These are phyloP conservation scores for Phortica okadai DNA, from an alignment of 2,888 invertebrate genomes.

Conservation along the genomic window DNA sequence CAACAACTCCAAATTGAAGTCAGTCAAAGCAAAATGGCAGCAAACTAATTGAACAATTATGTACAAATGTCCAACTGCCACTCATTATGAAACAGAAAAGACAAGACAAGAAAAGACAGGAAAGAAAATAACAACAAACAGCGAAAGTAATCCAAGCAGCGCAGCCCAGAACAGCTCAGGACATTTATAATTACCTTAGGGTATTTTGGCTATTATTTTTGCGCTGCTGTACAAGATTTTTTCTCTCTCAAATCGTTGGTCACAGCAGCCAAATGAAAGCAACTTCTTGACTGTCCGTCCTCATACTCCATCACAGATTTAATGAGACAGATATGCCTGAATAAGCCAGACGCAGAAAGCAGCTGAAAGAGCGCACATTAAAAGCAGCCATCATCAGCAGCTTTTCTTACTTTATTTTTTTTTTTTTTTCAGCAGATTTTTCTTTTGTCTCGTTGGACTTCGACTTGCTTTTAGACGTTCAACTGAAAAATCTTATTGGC, in stretches of 20 bases:
- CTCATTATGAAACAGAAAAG: slow-evolving; percentile 71
- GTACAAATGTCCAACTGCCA: slow-evolving; percentile 73
- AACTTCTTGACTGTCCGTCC: slow-evolving; percentile 7
- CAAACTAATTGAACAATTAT: slow-evolving; percentile 75
- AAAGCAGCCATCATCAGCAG: slow-evolving; percentile 69
- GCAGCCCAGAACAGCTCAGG: slow-evolving; percentile 52
- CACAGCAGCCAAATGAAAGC: slow-evolving; percentile 26
- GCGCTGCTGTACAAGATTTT: slow-evolving; percentile 35
- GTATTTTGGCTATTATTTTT: slow-evolving; percentile 68
- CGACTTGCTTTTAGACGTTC: slow-evolving; percentile 63
- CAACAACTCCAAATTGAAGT: not conserved
- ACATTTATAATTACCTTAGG: slow-evolving; percentile 74
- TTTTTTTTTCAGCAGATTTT: not conserved
- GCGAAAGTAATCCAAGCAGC: slow-evolving; percentile 56
- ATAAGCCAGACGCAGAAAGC: slow-evolving; percentile 39
- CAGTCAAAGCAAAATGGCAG: slow-evolving; percentile 57
- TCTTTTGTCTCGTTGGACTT: slow-evolving; percentile 40
- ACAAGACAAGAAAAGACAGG: slow-evolving; percentile 42
- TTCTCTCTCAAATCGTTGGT: not conserved
- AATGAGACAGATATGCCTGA: slow-evolving; percentile 66
- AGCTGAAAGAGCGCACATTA: slow-evolving; percentile 34
- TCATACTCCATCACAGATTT: slow-evolving; percentile 50
- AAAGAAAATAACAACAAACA: slow-evolving; percentile 1
- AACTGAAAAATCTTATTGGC: slow-evolving; percentile 68
- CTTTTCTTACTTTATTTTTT: slow-evolving; percentile 49